Evolutionary conservation across 2,797 vertebrate genomes (phyloP).

Genomic region (Coranthus polyacanthus): DNA sequence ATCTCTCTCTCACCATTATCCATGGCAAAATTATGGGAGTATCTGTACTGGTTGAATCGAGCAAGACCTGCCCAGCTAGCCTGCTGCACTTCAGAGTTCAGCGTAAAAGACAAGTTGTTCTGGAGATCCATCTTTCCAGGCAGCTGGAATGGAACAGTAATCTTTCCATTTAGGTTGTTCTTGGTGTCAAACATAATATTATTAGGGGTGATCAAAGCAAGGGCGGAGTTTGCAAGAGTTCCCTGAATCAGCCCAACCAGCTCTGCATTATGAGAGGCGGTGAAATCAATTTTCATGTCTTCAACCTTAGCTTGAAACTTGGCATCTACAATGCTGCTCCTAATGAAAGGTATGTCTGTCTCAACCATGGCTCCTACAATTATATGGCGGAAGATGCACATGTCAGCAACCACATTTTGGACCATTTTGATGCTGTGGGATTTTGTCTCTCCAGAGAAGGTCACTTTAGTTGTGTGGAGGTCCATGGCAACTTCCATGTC

Average conservation of each 20-base stretch:
- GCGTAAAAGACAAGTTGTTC: constrained; percentile 88
- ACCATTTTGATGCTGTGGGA: constrained; percentile 84
- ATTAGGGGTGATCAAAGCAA: constrained; percentile 83
- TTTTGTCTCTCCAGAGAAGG: constrained; percentile 83
- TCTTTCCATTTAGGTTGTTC: constrained; percentile 90
- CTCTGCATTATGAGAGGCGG: constrained; percentile 85
- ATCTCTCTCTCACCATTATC: constrained; percentile 87
- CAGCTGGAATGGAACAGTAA: constrained; percentile 88
- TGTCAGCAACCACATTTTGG: constrained; percentile 85
- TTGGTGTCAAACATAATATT: constrained; percentile 85
- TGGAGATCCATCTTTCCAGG: constrained; percentile 90
- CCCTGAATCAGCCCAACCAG: constrained; percentile 86
- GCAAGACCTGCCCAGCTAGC: constrained; percentile 87
- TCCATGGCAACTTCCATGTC: constrained; percentile 82
- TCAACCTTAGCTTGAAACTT: constrained; percentile 82
- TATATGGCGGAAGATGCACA: constrained; percentile 80
- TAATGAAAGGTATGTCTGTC: constrained; percentile 87
- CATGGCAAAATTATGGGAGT: constrained; percentile 87
- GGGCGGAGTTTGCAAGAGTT: constrained; percentile 85
- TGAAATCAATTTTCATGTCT: constrained; percentile 87
- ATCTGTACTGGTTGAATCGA: constrained; percentile 94
- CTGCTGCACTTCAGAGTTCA: constrained; percentile 87
- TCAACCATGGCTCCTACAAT: constrained; percentile 85
- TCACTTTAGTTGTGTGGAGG: constrained; percentile 82
- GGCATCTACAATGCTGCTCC: constrained; percentile 82